Conservation (phyloP, 1,140 invertebrate species). For the Eupeodes corollae region DNA sequence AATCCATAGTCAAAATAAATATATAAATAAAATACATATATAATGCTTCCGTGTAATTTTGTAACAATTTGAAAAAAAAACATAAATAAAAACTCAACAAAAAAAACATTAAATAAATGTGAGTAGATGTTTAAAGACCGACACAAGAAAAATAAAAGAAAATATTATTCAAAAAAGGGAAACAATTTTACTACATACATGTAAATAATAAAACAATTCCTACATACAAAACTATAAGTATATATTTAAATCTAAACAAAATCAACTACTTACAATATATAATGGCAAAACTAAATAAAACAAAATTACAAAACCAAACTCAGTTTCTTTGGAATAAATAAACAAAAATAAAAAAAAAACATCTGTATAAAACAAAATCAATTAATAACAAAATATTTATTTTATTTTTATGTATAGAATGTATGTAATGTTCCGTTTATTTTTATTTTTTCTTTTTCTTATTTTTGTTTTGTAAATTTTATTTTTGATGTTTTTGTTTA, state of each 20-base stretch:
- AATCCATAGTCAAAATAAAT: neutral
- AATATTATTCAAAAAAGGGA: too few species aligned
- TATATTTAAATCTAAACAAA: neutral
- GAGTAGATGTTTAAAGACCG: too few species aligned
- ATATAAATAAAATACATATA: neutral
- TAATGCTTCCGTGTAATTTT: neutral
- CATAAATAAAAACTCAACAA: neutral
- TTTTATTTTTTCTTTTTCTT: neutral
- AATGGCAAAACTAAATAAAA: neutral
- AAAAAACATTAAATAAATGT: too few species aligned
- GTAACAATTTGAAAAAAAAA: neutral
- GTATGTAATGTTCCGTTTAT: slow-evolving; percentile 2
- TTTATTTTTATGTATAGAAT: slow-evolving; percentile 5
- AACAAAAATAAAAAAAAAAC: slow-evolving; percentile 1
- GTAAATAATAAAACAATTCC: neutral
- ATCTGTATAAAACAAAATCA: neutral
- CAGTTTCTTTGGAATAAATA: neutral
- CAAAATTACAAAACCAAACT: neutral
- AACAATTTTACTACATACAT: too few species aligned
- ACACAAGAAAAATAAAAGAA: too few species aligned
- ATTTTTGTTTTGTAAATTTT: neutral
- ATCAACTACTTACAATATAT: neutral
- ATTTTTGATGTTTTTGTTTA: too few species aligned
- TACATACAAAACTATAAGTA: neutral
- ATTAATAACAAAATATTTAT: slow-evolving; percentile 1